Base-by-base conservation (phyloP, 2,888 invertebrate species). In the Synergus japonicus region DNA sequence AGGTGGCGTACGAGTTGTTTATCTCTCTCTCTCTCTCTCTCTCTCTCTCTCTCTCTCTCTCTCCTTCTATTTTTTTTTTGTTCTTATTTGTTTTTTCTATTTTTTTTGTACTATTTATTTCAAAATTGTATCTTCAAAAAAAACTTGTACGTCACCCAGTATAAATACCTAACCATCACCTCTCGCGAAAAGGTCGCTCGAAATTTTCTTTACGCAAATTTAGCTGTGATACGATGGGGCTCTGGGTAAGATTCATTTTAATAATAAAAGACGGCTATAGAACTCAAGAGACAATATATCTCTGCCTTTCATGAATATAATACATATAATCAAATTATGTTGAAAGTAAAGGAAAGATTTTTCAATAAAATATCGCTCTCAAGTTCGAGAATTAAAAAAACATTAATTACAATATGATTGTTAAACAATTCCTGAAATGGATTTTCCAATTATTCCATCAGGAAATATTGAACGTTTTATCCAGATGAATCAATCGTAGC, bases 191-290 rank as follows among this genome's bases (percentile, higher is more conserved):
- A 86, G 79, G 79, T 84, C 82, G 81, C 69, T 82, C 83, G 81
- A 87, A 87, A 87, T 87, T 87, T 80, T 83, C 86, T 69, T 29
- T 49, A 49, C 13, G 13, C 37, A 69, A 69, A 69, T 69, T 69
- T 29, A 86, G 85, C 84, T 84, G 82, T 82, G 78, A 83, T 83
- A 84, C 86, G 87, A 85, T 88, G 90, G 87, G 89, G 84, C 89
- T 89, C 89, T 87, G 87, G 87, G 85, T 86, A 86, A 88, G 86
- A 88, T 49, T 69, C 15, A 8, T 69, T 37, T 69, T 69, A 29
- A 49, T 37, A 29, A 69, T 69, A 18, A 46, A 29, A 49, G 22
- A 29, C 49, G 46, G 13, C 12, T n/a, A 13, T 29, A 66, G 9
- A 66, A 15, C 10, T 43, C 8, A 10, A 44, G 18, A 22, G 1